Conservation (phyloP, 2,888 invertebrate species). For the Xanthia togata region DNA sequence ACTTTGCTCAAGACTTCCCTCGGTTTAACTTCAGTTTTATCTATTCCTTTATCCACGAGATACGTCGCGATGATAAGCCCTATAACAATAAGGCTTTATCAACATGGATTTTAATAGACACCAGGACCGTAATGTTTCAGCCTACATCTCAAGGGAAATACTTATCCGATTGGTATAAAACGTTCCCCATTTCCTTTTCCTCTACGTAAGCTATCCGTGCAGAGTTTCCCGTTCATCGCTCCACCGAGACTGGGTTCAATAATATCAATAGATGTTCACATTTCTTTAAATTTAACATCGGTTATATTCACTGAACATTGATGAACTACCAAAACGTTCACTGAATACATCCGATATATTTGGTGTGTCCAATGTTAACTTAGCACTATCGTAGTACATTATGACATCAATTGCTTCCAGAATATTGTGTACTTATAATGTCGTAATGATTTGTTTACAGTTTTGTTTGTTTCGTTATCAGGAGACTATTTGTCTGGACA, state of each 20-base stretch:
- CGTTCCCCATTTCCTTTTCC: conserved; percentile 49
- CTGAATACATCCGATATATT: not conserved
- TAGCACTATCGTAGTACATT: conserved; percentile 24
- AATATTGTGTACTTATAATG: conserved; percentile 25
- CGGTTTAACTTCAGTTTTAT: conserved; percentile 29
- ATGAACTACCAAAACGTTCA: too few relatives aligned
- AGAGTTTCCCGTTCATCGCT: conserved; percentile 44
- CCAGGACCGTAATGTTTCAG: conserved; percentile 33
- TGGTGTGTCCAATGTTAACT: conserved; percentile 10
- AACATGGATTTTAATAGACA: conserved; percentile 39
- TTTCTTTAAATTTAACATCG: conserved; percentile 26
- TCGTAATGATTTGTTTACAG: conserved; percentile 47
- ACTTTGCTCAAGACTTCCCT: conserved; percentile 23
- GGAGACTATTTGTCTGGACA: conserved; percentile 37
- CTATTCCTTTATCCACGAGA: conserved; percentile 31
- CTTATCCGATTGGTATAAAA: conserved; percentile 52
- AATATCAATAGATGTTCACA: conserved; percentile 48
- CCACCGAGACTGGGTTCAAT: conserved; percentile 23
- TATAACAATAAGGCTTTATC: conserved; percentile 21
- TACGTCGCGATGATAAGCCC: conserved; percentile 21
- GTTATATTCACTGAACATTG: not conserved
- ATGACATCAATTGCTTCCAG: conserved; percentile 31
- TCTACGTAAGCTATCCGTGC: conserved; percentile 37
- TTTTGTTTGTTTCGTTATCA: too few relatives aligned
- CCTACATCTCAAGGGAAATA: conserved; percentile 51